Percentiles rank a stretch among this genome's conserved stretches.
Conservation (phyloP, 2,113 vertebrate genomes). For the Entomyzon cyanotis region DNA sequence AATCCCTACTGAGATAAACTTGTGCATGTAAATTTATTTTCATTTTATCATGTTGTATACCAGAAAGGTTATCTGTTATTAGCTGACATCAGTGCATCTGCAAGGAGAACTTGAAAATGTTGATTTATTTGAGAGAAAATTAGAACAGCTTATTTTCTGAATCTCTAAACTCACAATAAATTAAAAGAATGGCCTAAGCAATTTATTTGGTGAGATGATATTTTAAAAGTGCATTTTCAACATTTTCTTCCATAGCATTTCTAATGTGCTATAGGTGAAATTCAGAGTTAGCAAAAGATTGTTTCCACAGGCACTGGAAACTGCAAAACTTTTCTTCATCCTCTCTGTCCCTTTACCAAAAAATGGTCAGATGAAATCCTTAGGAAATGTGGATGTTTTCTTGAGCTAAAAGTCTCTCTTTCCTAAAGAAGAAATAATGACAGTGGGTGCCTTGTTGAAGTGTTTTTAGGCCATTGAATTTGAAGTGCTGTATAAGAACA, state of each 20-base stretch:
- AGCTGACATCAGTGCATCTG: not conserved
- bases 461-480: not conserved
- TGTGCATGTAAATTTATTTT: not conserved
- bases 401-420: not conserved
- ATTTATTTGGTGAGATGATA: not conserved
- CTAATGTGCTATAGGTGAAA: not conserved
- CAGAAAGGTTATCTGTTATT: not conserved
- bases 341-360: not conserved
- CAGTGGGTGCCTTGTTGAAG: not conserved
- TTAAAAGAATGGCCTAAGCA: not conserved
- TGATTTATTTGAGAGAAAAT: not conserved
- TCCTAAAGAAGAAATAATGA: not conserved
- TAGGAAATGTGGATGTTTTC: not conserved
- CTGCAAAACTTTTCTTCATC: not conserved
- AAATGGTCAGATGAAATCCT: not conserved
- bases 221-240: slow-evolving; percentile 17
- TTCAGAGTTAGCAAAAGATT: not conserved
- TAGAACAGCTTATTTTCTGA: not conserved
- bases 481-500: not conserved
- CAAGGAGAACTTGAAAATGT: not conserved
- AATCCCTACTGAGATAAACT: not conserved
- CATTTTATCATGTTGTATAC: not conserved
- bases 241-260: not conserved
- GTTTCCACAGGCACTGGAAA: not conserved
- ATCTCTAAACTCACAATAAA: not conserved